Base-by-base conservation (phyloP, 2,888 invertebrate species). In the Oscheius myriophilus region DNA sequence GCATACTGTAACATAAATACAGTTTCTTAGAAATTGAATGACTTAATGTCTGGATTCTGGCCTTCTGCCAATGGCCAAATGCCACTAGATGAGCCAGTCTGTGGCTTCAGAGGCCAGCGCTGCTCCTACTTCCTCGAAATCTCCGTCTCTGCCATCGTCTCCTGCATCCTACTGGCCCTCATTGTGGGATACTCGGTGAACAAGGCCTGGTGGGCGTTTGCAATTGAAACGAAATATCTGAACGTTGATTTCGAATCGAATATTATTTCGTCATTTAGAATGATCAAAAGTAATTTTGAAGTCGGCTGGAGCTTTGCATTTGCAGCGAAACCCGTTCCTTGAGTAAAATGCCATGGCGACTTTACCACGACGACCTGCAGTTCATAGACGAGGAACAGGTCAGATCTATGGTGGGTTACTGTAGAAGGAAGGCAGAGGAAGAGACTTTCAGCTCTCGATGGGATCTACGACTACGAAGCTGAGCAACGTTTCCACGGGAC, bases 11-110 rank as follows among this genome's bases (percentile, higher is more conserved):
- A 49, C 21, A 23, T 11, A 18, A 49, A 18, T 14, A 2, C 18
- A 16, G 1, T 39, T 21, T 68, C 74, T 62, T 64, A 80, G 80
- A 81, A 82, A 72, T 64, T 85, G 6, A 79, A 74, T 39, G 84
- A 85, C 68, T 55, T 85, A 1, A 76, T 80, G 42, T 79, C 80
- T 14, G 85, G 84, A 4, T 85, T 85, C 71, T 85, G 85, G 85
- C 85, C 84, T 16, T 81, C 82, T 25, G 71, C 73, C 12, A 76
- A 84, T 69, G 83, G 82, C 1, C 67, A 64, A 7, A 69, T 84
- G 75, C 84, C 84, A 0, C 53, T 80, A n/a, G 84, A 84, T 69
- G 83, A 84, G 66, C 85, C 85, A 6, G 46, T 73, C 39, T 85
- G 85, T 52, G 85, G 85, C 26, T 85, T 78, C 69, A 75, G 54